Conservation (phyloP, 1,140 invertebrate species). For the Papilio dardanus region DNA sequence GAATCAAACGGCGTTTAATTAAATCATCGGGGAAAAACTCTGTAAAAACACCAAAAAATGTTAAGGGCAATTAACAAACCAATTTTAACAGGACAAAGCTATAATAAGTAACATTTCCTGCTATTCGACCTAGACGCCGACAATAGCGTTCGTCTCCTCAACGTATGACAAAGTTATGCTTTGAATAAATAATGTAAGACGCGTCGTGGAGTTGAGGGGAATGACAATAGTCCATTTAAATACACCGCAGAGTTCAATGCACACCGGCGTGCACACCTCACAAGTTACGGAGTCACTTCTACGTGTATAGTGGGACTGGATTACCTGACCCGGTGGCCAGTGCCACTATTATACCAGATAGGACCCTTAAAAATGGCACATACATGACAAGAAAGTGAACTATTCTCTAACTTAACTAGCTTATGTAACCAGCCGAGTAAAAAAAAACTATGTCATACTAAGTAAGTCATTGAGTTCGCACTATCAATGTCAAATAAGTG, state of each 20-base stretch:
- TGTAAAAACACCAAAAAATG: neutral
- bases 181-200: conserved; percentile 61
- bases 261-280: conserved; percentile 60
- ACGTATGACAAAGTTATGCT: conserved; percentile 41
- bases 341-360: too few relatives aligned
- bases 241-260: conserved; percentile 72
- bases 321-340: neutral
- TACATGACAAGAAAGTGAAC: too few relatives aligned
- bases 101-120: conserved; percentile 33
- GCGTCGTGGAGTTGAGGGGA: conserved; percentile 46
- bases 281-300: conserved; percentile 51
- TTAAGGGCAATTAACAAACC: neutral
- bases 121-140: conserved; percentile 39
- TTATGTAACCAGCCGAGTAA: too few relatives aligned
- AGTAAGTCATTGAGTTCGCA: too few relatives aligned
- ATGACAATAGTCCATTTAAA: conserved; percentile 64
- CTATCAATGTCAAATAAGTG: too few relatives aligned
- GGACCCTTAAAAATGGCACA: too few relatives aligned
- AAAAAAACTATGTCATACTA: too few relatives aligned
- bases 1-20: neutral
- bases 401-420: too few relatives aligned
- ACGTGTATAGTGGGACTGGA: conserved; percentile 27
- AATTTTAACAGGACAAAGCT: conserved; percentile 13
- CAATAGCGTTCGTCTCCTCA: conserved; percentile 27
- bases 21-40: neutral